Evolutionary conservation across 2,113 vertebrate species (phyloP), one percentile per base, ranked within the genome.

Genomic region (Asarcornis scutulata): DNA sequence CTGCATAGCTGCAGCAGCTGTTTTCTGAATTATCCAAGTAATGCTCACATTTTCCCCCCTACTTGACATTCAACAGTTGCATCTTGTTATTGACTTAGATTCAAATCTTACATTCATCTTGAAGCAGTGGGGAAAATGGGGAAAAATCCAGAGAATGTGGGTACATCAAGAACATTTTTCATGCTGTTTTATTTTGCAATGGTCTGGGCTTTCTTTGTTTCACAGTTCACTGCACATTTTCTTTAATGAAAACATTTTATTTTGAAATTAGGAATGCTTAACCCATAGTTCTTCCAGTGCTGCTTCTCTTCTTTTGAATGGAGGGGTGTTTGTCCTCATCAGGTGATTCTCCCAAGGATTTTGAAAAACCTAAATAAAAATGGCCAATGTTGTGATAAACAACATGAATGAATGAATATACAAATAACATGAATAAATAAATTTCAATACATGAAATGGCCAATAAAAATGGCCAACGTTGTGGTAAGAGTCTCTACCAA

Each of bases 51-150:
- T 53, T 78, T 44, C n/a, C 60, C 44, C 66, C 17, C 80, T 86
- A 44, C 56, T 5, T 87, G 96, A 91, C 72, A 46, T 74, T 77
- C 82, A 95, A 52, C 93, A 91, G 71, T 96, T 94, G 71, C 67
- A 59, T 91, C 63, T 87, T 31, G 21, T 79, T 76, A 6, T 3
- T 78, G 77, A 76, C 58, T 89, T 25, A 4, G 16, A 76, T 68
- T 83, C 91, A 91, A 53, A 60, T 40, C 82, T 52, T 27, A 81
- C 75, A 77, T 92, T 85, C 59, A 63, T 80, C 89, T 68, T 64
- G 40, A 62, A 40, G 6, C 77, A 52, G 83, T 31, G 48, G 32
- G 68, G 46, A 83, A 89, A 32, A 59, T 38, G 20, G 42, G 55
- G 48, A 29, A 18, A 83, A 17, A 52, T 75, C 52, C 26, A 18